Conservation (phyloP, 2,888 invertebrate species). For the Cosmorhoe ocellata region DNA sequence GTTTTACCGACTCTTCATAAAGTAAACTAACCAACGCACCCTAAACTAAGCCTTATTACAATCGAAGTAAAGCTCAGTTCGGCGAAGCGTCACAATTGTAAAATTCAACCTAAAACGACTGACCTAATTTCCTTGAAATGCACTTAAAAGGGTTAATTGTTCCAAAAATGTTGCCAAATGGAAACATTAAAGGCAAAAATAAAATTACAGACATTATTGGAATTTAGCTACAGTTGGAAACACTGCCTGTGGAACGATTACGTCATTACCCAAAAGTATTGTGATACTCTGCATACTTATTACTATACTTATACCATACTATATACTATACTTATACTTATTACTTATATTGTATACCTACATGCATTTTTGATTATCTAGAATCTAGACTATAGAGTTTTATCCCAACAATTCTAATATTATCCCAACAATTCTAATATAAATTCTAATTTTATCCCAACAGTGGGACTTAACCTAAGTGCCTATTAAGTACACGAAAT, state of each 20-base stretch:
- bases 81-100: conserved; percentile 8
- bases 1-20: conserved; percentile 23
- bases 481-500: too few species aligned
- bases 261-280: too few species aligned
- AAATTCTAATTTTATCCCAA: too few species aligned
- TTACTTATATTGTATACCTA: too few species aligned
- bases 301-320: too few species aligned
- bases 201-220: conserved; percentile 31
- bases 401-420: too few species aligned
- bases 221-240: conserved; percentile 15
- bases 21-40: conserved; percentile 1
- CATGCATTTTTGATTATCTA: too few species aligned
- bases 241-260: conserved; percentile 9
- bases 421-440: too few species aligned
- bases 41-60: conserved; percentile 10
- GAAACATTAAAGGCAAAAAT: conserved; percentile 46
- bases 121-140: conserved; percentile 33
- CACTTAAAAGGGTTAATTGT: conserved; percentile 50
- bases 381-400: too few species aligned
- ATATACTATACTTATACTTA: too few species aligned
- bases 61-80: neutral
- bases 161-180: conserved; percentile 52
- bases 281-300: too few species aligned
- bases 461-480: too few species aligned
- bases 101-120: conserved; percentile 18